phyloP scores from a whole-genome alignment of 2,797 vertebrate genomes.

The Macroramphosus scolopax region DNA sequence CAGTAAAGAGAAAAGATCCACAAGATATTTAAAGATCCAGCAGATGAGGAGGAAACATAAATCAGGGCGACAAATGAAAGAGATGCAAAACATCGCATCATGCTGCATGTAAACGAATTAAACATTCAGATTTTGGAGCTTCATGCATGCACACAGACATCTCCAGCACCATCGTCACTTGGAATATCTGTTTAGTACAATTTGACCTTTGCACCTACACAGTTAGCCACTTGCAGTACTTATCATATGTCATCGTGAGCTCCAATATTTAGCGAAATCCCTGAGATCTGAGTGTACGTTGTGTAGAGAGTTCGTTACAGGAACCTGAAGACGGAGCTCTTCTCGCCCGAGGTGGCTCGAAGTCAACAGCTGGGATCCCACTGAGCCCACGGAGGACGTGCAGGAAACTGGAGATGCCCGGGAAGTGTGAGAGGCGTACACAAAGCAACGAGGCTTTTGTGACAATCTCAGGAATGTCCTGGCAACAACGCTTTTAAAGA shows the following conservation, averaged over 20 bases:
- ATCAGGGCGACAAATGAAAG: too few species aligned
- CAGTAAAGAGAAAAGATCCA: too few species aligned
- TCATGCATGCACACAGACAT: too few species aligned
- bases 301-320: slow-evolving; percentile 19
- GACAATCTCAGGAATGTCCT: slow-evolving; percentile 48
- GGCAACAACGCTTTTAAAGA: slow-evolving; percentile 32
- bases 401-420: slow-evolving; percentile 57
- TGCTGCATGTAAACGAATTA: too few species aligned
- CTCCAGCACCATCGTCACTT: too few species aligned
- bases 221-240: neutral
- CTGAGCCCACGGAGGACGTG: slow-evolving; percentile 21
- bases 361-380: slow-evolving; percentile 57
- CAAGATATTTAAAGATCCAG: too few species aligned
- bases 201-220: neutral
- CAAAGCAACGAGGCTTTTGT: slow-evolving; percentile 32
- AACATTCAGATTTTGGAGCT: too few species aligned
- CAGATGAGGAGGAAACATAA: too few species aligned
- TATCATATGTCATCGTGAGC: slow-evolving; percentile 3
- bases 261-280: too few species aligned
- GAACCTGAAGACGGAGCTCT: slow-evolving; percentile 8
- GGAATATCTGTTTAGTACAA: too few species aligned
- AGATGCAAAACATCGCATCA: too few species aligned
- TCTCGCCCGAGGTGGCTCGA: slow-evolving; percentile 29
- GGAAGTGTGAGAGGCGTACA: slow-evolving; percentile 47
- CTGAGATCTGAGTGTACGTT: slow-evolving; percentile 27